Percentiles rank a stretch among this genome's conserved stretches.
phyloP scores from a whole-genome alignment of 2,113 vertebrate genomes.

The Passer montanus region DNA sequence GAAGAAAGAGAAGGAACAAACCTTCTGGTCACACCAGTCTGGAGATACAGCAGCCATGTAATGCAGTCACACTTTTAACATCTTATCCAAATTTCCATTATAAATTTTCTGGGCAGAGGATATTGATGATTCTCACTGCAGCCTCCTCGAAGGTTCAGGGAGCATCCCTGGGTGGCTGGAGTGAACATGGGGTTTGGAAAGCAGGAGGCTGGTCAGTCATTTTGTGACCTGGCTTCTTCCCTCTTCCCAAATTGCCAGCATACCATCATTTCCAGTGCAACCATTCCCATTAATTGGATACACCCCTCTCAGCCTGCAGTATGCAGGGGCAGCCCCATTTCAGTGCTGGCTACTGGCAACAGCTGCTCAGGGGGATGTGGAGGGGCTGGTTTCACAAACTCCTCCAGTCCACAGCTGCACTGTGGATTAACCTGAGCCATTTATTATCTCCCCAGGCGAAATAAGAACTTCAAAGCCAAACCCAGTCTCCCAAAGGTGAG shows the following conservation, averaged over 20 bases:
- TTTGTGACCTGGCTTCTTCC: accelerated
- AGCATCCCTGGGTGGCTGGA: not conserved
- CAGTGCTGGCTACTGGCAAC: not conserved
- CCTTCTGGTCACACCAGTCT: not conserved
- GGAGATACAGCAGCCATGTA: not conserved
- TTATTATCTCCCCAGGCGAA: constrained; percentile 83
- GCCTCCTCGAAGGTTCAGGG: not conserved
- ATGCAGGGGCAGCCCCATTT: not conserved
- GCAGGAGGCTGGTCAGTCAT: not conserved
- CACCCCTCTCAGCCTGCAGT: not conserved
- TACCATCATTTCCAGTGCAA: not conserved
- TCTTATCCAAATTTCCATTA: not conserved
- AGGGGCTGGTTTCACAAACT: not conserved
- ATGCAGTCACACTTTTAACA: not conserved
- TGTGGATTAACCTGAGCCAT: not conserved
- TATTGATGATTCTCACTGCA: not conserved
- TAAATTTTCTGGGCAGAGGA: not conserved
- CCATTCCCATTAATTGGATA: not conserved
- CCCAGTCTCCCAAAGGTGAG: constrained; percentile 92
- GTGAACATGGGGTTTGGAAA: not conserved
- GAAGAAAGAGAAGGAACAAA: not conserved
- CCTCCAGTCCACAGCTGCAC: not conserved
- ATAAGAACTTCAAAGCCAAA: constrained; percentile 92
- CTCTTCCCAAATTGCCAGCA: not conserved
- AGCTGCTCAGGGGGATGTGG: not conserved